Percentiles rank a stretch among this genome's conserved stretches.
phyloP scores from a whole-genome alignment of 2,797 vertebrate species.

The Pseudochirops cupreus region DNA sequence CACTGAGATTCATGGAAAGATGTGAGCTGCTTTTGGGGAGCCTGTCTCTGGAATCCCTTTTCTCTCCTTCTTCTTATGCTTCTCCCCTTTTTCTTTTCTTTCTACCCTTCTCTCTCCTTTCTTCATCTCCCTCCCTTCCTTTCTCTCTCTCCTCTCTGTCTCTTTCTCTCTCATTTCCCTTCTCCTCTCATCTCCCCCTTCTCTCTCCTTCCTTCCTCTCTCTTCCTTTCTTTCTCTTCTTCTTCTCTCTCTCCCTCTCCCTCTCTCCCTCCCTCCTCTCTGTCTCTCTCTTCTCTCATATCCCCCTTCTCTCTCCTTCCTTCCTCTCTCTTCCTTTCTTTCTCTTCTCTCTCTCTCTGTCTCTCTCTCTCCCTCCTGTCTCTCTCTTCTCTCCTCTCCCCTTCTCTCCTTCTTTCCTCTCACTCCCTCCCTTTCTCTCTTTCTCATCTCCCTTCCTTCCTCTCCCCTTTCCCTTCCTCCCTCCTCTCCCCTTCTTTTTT shows the following conservation, averaged over 20 bases:
- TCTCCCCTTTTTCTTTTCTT: neutral
- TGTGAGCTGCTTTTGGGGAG: neutral
- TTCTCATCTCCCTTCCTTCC: neutral
- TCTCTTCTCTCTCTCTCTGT: rapidly evolving
- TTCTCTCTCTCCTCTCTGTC: neutral
- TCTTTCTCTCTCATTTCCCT: neutral
- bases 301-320: too few species aligned
- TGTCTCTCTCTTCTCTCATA: rapidly evolving
- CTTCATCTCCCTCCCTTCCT: too few species aligned
- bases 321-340: rapidly evolving
- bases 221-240: too few species aligned
- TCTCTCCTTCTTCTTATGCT: neutral
- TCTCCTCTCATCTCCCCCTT: neutral
- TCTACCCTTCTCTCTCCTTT: neutral
- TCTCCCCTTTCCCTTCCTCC: neutral
- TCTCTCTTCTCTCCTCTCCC: too few species aligned
- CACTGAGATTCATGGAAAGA: neutral
- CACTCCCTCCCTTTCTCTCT: rapidly evolving
- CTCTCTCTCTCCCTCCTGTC: too few species aligned
- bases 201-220: too few species aligned
- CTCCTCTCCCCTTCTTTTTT: rapidly evolving
- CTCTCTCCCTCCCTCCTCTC: too few species aligned
- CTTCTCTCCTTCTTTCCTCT: too few species aligned
- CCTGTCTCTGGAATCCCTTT: neutral
- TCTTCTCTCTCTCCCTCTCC: too few species aligned